A percentile compares a stretch with the other conserved stretches of the same genome.
These are phyloP conservation scores for Thelaira solivaga DNA, from an alignment of 2,888 invertebrate genomes.

Conservation along the genomic window DNA sequence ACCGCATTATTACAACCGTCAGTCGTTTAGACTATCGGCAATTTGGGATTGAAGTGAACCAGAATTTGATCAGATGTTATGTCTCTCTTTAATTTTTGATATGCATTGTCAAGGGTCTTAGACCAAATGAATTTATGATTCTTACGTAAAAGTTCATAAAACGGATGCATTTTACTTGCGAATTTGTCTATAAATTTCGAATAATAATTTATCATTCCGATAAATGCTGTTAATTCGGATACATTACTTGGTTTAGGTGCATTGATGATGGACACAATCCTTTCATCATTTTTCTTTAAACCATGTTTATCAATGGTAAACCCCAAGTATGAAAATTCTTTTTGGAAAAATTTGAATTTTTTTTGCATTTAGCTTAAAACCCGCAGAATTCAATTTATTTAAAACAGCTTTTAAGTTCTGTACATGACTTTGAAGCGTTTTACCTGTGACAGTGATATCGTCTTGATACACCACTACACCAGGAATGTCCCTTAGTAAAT, in stretches of 20 bases:
- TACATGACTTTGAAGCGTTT: slow-evolving; percentile 4
- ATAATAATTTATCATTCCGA: slow-evolving; percentile 2
- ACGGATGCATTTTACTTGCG: not conserved
- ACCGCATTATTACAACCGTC: slow-evolving; percentile 28
- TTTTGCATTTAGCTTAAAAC: slow-evolving; percentile 19
- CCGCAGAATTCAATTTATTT: slow-evolving; percentile 53
- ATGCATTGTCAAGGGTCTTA: not conserved
- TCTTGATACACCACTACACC: slow-evolving; percentile 21
- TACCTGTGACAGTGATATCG: slow-evolving; percentile 4
- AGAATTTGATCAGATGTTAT: slow-evolving; percentile 27
- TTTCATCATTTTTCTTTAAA: not conserved
- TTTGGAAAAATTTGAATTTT: slow-evolving; percentile 32
- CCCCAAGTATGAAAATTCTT: not conserved
- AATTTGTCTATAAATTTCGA: slow-evolving; percentile 5
- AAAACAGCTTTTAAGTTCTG: slow-evolving; percentile 14
- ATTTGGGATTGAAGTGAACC: slow-evolving; percentile 34
- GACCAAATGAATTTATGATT: slow-evolving; percentile 6
- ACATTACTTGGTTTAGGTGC: slow-evolving; percentile 3
- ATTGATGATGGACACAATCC: not conserved
- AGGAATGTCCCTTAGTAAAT: slow-evolving; percentile 36
- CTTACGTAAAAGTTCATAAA: slow-evolving; percentile 13
- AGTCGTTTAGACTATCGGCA: slow-evolving; percentile 20
- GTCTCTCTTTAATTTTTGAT: not conserved
- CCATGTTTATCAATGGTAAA: slow-evolving; percentile 4
- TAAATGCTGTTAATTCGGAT: not conserved